Evolutionary conservation across 2,888 invertebrate genomes (phyloP).

Genomic region (Iphiclides podalirius): DNA sequence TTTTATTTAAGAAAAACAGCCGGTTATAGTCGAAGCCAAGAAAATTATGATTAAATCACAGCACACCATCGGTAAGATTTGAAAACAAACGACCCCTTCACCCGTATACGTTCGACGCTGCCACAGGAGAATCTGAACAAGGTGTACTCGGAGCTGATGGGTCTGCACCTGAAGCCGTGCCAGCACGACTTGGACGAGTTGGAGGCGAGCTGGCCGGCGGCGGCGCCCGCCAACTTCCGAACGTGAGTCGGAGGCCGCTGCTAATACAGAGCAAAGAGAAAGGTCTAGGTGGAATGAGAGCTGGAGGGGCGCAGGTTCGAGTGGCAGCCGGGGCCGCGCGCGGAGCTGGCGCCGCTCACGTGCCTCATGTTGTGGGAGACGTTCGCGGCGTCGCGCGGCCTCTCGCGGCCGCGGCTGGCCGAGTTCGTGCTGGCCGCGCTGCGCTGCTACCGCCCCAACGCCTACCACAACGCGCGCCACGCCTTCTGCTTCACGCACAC

Average conservation of each 20-base stretch:
- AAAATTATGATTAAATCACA: too few species aligned
- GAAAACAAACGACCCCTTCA: too few species aligned
- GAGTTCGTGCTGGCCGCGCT: constrained; percentile 75
- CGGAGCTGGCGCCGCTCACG: constrained; percentile 74
- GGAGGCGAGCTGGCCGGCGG: constrained; percentile 54
- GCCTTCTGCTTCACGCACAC: constrained; percentile 82
- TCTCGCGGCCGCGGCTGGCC: constrained; percentile 55
- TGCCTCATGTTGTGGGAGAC: constrained; percentile 75
- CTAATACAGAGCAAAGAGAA: too few species aligned
- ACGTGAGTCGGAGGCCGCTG: too few species aligned
- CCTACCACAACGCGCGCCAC: constrained; percentile 83
- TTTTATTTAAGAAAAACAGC: too few species aligned
- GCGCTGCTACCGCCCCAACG: constrained; percentile 71
- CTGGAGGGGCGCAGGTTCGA: too few species aligned
- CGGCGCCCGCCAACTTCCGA: constrained; percentile 65
- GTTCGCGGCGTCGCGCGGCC: constrained; percentile 60
- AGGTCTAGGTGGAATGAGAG: too few species aligned
- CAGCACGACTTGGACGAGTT: constrained; percentile 67
- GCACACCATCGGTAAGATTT: too few species aligned
- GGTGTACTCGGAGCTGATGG: constrained; percentile 62
- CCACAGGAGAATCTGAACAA: constrained; percentile 62
- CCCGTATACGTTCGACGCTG: too few species aligned
- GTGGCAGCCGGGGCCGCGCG: constrained; percentile 74
- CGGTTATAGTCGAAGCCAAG: too few species aligned
- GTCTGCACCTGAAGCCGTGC: constrained; percentile 76